phyloP scores from a whole-genome alignment of 2,888 invertebrate genomes.

The Plebejus melissa region DNA sequence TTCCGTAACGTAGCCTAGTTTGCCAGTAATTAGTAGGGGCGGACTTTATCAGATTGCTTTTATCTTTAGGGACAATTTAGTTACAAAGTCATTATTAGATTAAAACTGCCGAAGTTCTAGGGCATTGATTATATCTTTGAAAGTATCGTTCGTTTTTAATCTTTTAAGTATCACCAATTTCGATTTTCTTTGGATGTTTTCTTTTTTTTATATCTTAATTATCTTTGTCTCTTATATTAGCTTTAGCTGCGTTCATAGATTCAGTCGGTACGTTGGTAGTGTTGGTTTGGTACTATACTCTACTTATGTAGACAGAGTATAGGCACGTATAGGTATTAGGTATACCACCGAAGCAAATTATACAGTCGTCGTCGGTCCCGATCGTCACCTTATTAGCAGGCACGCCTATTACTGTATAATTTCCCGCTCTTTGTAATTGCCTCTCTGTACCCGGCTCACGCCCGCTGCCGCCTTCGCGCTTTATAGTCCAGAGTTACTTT shows the following conservation, averaged over 20 bases:
- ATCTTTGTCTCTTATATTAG: not conserved
- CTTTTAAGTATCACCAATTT: not conserved
- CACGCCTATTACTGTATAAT: constrained; percentile 29
- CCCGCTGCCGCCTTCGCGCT: constrained; percentile 20
- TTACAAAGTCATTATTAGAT: constrained; percentile 3
- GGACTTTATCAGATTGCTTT: not conserved
- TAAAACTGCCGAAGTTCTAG: not conserved
- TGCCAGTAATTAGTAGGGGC: constrained; percentile 22
- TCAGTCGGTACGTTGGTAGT: not conserved
- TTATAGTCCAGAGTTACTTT: not conserved
- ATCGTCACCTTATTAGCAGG: constrained; percentile 27
- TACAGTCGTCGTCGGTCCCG: constrained; percentile 12
- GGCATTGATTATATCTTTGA: not conserved
- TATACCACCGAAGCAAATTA: not conserved
- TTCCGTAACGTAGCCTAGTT: constrained; percentile 21
- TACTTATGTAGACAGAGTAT: not conserved
- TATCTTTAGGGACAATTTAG: not conserved
- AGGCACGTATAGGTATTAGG: not conserved
- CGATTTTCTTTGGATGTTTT: not conserved
- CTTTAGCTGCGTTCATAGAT: not conserved
- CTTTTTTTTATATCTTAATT: not conserved
- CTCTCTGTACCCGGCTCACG: constrained; percentile 32
- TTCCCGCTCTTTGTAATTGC: constrained; percentile 29
- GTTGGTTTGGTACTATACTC: not conserved
- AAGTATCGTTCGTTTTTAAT: not conserved